Conservation (phyloP, 2,888 invertebrate species). For the Drosophila monieri region DNA sequence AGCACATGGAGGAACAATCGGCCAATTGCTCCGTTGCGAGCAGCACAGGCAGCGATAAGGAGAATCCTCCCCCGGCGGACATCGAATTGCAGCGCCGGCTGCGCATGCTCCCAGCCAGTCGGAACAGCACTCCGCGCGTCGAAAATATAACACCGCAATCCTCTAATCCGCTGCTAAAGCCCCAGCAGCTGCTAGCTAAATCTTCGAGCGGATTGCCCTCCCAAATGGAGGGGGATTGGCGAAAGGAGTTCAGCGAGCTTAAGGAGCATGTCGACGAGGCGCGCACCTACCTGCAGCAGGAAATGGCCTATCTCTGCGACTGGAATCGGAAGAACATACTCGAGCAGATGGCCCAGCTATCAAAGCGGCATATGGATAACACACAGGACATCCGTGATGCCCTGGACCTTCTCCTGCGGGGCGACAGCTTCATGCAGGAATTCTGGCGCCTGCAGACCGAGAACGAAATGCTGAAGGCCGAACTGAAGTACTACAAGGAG, state of each 20-base stretch:
- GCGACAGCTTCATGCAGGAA: conserved; percentile 80
- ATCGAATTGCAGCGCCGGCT: conserved; percentile 62
- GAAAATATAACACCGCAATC: conserved; percentile 3
- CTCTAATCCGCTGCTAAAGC: conserved; percentile 25
- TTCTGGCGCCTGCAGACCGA: conserved; percentile 77
- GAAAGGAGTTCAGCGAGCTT: conserved; percentile 62
- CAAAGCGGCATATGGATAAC: conserved; percentile 66
- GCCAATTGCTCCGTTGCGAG: conserved; percentile 40
- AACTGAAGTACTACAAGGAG: conserved; percentile 53
- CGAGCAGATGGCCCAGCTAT: conserved; percentile 71
- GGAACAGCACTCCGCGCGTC: conserved; percentile 80
- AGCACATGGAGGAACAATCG: conserved; percentile 42
- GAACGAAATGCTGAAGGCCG: conserved; percentile 73
- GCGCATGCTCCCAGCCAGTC: conserved; percentile 67
- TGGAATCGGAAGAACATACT: conserved; percentile 73
- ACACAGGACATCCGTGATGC: conserved; percentile 73
- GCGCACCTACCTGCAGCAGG: conserved; percentile 71
- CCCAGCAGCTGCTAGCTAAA: conserved; percentile 48
- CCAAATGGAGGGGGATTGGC: conserved; percentile 43
- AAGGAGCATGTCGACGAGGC: conserved; percentile 73
- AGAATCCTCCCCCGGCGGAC: conserved; percentile 58
- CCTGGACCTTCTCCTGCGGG: conserved; percentile 72
- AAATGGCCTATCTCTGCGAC: conserved; percentile 75
- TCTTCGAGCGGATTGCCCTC: conserved; percentile 49
- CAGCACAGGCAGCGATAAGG: conserved; percentile 69